Base-by-base conservation (phyloP, 2,113 vertebrate species). In the Mesembrinibis cayennensis region DNA sequence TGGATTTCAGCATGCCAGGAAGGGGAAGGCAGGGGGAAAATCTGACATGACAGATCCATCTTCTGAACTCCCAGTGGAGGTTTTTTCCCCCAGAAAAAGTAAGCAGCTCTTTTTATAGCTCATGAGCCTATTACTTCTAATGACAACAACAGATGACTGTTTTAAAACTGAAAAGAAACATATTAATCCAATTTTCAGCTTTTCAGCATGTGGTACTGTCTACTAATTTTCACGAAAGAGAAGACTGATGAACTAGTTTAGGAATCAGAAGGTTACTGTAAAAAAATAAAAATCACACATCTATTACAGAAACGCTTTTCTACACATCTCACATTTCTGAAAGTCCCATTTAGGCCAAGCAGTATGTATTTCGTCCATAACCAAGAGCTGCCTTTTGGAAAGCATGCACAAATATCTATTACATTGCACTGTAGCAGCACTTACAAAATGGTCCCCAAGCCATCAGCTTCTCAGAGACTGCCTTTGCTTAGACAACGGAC, bases 111-210 rank as follows among this genome's bases (percentile, higher is more conserved):
- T 95, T 91, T 96, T 86, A 42, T 66, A 80, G 58, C 85, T 92
- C 49, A 2, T 19, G 85, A 94, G 87, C 70, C 45, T 58, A 77
- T 86, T 95, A 65, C 53, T 92, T 91, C 20, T 38, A 83, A 70
- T 73, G 82, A 73, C 87, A 93, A 88, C 95, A 94, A 74, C 29
- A 93, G 87, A 95, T 25, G 61, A 82, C 53, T 59, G 53, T 82
- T 90, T 94, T 38, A 79, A 91, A 95, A 80, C 34, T 11, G 71
- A 92, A 85, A 88, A 55, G 70, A 76, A 86, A 82, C 30, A 16
- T 53, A 90, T 90, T 88, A 94, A 95, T 95, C 95, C 87, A 70
- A 91, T 96, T 93, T 96, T 92, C 92, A 90, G 92, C 94, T 82
- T 87, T 87, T 81, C 84, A 84, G 65, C 27, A 1, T 4, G 66